A percentile compares a stretch with the other conserved stretches of the same genome.
Conservation (phyloP, 2,797 vertebrate species). For the Xiphorhynchus erythropygius region DNA sequence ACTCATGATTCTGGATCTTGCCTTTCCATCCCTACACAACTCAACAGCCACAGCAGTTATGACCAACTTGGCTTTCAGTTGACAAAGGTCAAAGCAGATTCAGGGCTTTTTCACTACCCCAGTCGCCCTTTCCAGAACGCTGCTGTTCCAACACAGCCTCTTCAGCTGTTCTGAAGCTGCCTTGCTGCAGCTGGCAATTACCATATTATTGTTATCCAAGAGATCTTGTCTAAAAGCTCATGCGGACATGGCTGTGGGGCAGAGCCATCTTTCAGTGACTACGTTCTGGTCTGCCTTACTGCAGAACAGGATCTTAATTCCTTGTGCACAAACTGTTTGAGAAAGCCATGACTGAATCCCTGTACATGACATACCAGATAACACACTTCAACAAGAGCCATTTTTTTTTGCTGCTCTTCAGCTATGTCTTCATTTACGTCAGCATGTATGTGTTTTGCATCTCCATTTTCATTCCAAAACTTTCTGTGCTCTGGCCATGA, state of each 20-base stretch:
- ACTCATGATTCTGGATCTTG: neutral
- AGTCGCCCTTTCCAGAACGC: neutral
- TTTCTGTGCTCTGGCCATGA: neutral
- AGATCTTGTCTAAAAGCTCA: neutral
- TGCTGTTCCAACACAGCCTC: neutral
- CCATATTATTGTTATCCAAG: neutral
- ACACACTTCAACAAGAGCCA: neutral
- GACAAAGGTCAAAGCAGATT: neutral
- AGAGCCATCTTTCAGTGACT: neutral
- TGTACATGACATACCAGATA: neutral
- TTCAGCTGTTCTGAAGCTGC: neutral
- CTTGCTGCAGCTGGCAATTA: neutral
- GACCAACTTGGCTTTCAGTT: neutral
- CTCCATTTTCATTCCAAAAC: conserved; percentile 12
- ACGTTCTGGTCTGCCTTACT: neutral
- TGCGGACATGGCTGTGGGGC: neutral
- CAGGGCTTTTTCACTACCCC: neutral
- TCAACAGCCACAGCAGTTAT: neutral
- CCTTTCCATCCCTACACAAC: neutral
- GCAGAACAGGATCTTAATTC: neutral
- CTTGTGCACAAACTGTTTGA: neutral
- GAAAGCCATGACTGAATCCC: neutral
- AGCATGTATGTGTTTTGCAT: neutral
- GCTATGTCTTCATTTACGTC: neutral
- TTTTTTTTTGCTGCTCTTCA: neutral